phyloP scores from a whole-genome alignment of 2,113 vertebrate species.

The Forbesichthys papilliferus region DNA sequence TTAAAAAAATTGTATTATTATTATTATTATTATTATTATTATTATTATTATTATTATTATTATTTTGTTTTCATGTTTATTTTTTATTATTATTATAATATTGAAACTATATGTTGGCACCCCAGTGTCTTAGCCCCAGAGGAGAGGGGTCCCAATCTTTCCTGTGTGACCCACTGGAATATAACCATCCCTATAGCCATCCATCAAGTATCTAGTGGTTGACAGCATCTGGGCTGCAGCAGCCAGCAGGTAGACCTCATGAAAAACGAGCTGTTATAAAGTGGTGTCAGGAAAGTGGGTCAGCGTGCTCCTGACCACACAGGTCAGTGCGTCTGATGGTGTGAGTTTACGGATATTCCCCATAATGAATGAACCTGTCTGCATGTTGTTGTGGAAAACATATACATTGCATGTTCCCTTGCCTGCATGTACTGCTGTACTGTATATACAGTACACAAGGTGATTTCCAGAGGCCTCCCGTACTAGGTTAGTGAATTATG shows the following conservation, averaged over 20 bases:
- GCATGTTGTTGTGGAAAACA: slow-evolving; percentile 17
- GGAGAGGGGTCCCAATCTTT: background rate
- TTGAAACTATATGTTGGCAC: background rate
- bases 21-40: no score
- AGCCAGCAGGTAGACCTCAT: slow-evolving; percentile 13
- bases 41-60: no score
- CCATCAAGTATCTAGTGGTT: slow-evolving; percentile 17
- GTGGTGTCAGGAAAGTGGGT: slow-evolving; percentile 37
- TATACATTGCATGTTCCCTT: slow-evolving; percentile 17
- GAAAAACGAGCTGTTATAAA: slow-evolving; percentile 33
- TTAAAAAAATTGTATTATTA: no score
- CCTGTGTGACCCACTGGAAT: background rate
- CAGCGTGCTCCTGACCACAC: slow-evolving; percentile 23
- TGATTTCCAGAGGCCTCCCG: no score
- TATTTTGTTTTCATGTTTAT: no score
- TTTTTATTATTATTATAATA: no score
- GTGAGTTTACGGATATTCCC: slow-evolving; percentile 11
- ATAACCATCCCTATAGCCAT: slow-evolving; percentile 9
- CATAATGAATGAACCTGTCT: slow-evolving; percentile 43
- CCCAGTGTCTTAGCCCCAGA: no score
- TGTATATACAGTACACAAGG: no score
- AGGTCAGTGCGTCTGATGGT: slow-evolving; percentile 25
- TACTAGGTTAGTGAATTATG: no score
- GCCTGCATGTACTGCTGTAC: no score
- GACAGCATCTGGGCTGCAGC: slow-evolving; percentile 19